A percentile compares a stretch with the other conserved stretches of the same genome.
phyloP scores from a whole-genome alignment of 2,113 vertebrate species.

The Hyla sarda region DNA sequence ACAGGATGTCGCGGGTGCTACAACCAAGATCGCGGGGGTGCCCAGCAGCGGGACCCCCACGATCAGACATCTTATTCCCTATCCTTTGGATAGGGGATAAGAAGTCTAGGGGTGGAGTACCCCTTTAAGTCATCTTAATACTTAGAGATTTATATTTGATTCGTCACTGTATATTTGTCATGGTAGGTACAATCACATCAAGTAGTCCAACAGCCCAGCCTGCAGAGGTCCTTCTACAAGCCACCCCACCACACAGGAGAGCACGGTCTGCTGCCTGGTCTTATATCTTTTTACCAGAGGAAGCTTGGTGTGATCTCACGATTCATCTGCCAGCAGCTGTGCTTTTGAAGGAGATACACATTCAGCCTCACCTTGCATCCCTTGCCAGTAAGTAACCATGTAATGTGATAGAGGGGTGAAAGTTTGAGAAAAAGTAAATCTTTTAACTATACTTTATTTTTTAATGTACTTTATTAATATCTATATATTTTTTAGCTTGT shows the following conservation, averaged over 20 bases:
- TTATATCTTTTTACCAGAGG: constrained; percentile 96
- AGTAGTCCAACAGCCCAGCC: constrained; percentile 98
- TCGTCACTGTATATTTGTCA: not conserved
- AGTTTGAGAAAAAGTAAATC: not conserved
- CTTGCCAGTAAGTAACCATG: constrained; percentile 86
- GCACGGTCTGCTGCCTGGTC: constrained; percentile 98
- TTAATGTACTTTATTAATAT: no score
- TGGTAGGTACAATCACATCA: constrained; percentile 93
- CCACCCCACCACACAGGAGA: constrained; percentile 92
- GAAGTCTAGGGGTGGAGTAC: no score
- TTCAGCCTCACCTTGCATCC: constrained; percentile 96
- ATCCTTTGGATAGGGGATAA: no score
- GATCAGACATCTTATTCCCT: no score
- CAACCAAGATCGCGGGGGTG: no score
- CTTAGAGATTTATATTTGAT: no score
- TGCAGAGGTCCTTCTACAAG: constrained; percentile 94
- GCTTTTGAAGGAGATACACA: constrained; percentile 96
- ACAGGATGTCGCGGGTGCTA: no score
- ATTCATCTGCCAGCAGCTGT: constrained; percentile 97
- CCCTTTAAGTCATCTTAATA: no score
- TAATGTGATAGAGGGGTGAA: not conserved
- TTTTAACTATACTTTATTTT: no score
- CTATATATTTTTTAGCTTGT: constrained; percentile 84
- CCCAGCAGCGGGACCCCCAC: no score
- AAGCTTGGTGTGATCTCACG: constrained; percentile 98